These are phyloP conservation scores for Hippopotamus amphibius DNA, from an alignment of 2,113 vertebrate genomes.

Conservation along the genomic window DNA sequence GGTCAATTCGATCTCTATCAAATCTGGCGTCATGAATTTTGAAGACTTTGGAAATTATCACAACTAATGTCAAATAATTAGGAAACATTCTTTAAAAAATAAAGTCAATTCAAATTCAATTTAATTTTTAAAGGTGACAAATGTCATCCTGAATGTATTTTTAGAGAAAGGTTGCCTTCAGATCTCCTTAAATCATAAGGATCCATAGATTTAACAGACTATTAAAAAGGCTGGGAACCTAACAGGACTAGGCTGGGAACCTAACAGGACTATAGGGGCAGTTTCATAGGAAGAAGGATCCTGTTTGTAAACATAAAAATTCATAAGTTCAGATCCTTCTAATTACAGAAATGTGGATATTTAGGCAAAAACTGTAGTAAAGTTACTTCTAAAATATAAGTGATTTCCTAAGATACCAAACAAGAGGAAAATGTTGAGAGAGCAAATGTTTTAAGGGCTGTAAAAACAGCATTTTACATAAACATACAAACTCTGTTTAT, in stretches of 20 bases:
- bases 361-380: conserved; percentile 41
- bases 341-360: conserved; percentile 47
- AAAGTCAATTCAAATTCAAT: conserved; percentile 24
- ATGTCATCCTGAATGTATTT: conserved; percentile 8
- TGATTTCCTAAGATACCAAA: conserved; percentile 17
- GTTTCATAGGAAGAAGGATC: not conserved
- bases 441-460: not conserved
- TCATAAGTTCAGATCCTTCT: conserved; percentile 27
- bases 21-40: not conserved
- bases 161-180: not conserved
- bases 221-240: not conserved
- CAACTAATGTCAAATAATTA: conserved; percentile 24
- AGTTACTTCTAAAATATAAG: conserved; percentile 21
- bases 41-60: not conserved
- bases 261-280: not conserved
- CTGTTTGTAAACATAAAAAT: conserved; percentile 34
- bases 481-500: conserved; percentile 40
- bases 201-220: not conserved
- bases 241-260: not conserved
- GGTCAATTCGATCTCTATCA: not conserved
- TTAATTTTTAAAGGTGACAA: conserved; percentile 56
- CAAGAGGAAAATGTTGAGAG: not conserved
- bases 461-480: not conserved
- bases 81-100: not conserved
- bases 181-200: not conserved